These are phyloP conservation scores for Peromyscus nudipes DNA, from an alignment of 2,797 vertebrate genomes.

Conservation along the genomic window DNA sequence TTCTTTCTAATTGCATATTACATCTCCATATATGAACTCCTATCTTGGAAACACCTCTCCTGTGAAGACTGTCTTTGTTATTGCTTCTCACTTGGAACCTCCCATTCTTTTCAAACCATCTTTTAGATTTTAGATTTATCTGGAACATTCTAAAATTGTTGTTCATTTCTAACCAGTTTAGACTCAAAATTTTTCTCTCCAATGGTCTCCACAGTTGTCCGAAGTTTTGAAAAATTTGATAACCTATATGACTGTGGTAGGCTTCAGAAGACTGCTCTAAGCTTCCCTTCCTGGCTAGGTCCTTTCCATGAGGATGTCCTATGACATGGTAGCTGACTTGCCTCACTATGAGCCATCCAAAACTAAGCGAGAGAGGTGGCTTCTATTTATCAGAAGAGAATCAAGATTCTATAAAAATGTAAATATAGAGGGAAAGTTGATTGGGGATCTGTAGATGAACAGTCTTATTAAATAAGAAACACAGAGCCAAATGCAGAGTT, in stretches of 20 bases:
- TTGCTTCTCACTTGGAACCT: background rate
- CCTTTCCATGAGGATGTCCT: background rate
- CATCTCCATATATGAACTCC: background rate
- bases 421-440: background rate
- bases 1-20: background rate
- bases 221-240: background rate
- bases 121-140: background rate
- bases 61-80: background rate
- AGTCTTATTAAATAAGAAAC: no score
- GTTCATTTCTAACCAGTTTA: background rate
- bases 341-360: background rate
- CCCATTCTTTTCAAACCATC: background rate
- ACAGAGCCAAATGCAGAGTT: no score
- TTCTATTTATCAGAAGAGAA: background rate
- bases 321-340: background rate
- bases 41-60: background rate
- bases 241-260: background rate
- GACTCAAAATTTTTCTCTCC: background rate
- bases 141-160: background rate
- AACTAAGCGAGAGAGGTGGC: background rate
- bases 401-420: background rate
- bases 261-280: background rate
- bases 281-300: background rate
- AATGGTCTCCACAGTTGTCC: background rate
- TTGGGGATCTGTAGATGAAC: no score